phyloP scores from a whole-genome alignment of 2,888 invertebrate species.

The Acrocera orbiculus region DNA sequence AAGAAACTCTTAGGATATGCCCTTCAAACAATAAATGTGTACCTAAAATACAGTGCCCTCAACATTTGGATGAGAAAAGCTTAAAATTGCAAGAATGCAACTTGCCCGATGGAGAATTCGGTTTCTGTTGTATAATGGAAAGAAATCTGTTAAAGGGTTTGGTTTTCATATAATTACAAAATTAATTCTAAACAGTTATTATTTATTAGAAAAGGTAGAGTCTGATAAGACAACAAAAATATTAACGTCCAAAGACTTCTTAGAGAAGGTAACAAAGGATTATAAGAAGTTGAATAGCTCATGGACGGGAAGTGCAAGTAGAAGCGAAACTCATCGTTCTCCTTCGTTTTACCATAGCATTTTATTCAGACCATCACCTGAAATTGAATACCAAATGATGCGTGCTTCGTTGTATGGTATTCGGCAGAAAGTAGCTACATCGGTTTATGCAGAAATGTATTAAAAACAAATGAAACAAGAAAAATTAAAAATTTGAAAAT shows the following conservation, averaged over 20 bases:
- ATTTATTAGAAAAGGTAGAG: not conserved
- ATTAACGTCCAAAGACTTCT: not conserved
- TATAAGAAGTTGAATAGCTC: too few relatives aligned
- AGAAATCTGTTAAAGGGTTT: conserved; percentile 35
- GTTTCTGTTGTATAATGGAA: conserved; percentile 46
- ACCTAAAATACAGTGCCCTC: conserved; percentile 47
- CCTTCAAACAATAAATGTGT: conserved; percentile 37
- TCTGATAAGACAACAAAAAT: not conserved
- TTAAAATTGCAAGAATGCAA: conserved; percentile 35
- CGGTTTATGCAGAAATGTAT: conserved; percentile 33
- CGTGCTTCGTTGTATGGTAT: conserved; percentile 32
- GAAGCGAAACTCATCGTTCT: too few relatives aligned
- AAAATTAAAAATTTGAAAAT: too few relatives aligned
- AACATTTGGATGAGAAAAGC: conserved; percentile 33
- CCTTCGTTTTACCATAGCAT: conserved; percentile 28
- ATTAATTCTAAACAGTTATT: too few relatives aligned
- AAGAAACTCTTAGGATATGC: too few relatives aligned
- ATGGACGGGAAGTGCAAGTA: too few relatives aligned
- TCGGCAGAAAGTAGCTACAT: conserved; percentile 35
- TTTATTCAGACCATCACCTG: conserved; percentile 23
- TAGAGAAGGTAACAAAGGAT: not conserved
- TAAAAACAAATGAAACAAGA: too few relatives aligned
- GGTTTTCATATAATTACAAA: too few relatives aligned
- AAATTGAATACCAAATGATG: conserved; percentile 29
- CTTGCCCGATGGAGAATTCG: conserved; percentile 31